Conservation (phyloP, 2,113 vertebrate genomes). For the Oceanodroma tethys region DNA sequence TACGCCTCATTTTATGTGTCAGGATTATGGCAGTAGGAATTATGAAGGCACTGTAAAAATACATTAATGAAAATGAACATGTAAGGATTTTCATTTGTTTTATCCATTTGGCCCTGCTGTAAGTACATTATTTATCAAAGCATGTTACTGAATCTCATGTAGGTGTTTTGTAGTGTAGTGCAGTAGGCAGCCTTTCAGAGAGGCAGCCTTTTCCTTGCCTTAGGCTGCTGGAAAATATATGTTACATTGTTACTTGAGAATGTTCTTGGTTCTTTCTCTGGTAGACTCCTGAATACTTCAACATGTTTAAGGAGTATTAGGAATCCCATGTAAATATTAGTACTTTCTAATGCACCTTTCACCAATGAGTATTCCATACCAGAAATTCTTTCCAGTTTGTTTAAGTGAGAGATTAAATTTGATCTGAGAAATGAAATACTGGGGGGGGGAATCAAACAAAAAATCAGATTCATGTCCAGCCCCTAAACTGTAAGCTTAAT, state of each 20-base stretch:
- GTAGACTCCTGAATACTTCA: not conserved
- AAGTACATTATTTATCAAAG: not conserved
- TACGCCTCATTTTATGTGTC: not conserved
- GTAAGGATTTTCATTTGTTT: not conserved
- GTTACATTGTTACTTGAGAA: not conserved
- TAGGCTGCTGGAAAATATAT: not conserved
- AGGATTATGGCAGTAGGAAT: not conserved
- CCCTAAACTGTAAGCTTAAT: not conserved
- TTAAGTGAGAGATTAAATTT: slow-evolving; percentile 27
- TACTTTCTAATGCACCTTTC: not conserved
- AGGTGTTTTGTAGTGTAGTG: not conserved
- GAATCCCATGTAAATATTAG: not conserved
- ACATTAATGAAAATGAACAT: not conserved
- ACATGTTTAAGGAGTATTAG: not conserved
- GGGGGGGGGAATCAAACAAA: not conserved
- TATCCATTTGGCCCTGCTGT: not conserved
- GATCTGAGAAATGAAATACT: slow-evolving; percentile 9
- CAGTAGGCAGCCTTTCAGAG: not conserved
- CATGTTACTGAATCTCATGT: not conserved
- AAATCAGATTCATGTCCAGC: not conserved
- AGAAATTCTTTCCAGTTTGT: slow-evolving; percentile 38
- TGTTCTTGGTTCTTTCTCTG: not conserved
- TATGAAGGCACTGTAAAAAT: not conserved
- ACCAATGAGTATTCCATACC: not conserved
- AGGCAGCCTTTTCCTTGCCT: not conserved